Conservation (phyloP, 2,113 vertebrate species). For the Arvicanthis niloticus region DNA sequence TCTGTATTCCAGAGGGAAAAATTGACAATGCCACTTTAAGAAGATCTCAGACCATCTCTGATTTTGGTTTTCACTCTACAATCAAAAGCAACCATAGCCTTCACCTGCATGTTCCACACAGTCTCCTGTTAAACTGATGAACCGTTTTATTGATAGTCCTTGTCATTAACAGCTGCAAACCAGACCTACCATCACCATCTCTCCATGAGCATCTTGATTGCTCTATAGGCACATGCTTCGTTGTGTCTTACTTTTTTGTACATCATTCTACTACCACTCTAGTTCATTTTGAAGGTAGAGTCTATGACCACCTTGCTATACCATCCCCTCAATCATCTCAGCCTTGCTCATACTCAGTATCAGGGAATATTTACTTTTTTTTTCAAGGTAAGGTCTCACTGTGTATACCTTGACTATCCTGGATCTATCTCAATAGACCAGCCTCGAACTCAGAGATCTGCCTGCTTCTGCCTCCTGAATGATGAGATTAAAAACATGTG, state of each 20-base stretch:
- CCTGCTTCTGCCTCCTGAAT: not conserved
- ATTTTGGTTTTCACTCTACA: not conserved
- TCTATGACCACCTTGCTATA: not conserved
- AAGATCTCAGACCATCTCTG: not conserved
- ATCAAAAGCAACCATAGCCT: not conserved
- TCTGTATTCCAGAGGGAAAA: not conserved
- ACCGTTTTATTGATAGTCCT: not conserved
- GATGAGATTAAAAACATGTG: not conserved
- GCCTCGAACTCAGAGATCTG: not conserved
- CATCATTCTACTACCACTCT: not conserved
- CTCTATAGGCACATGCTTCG: too few relatives aligned
- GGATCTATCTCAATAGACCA: not conserved
- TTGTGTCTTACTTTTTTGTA: fast-evolving
- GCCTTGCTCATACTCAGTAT: fast-evolving
- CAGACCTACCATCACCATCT: fast-evolving
- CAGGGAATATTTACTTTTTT: not conserved
- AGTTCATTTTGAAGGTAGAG: too few relatives aligned
- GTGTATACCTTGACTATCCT: not conserved
- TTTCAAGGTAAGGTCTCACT: not conserved
- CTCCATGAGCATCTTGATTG: fast-evolving
- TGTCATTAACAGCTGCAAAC: not conserved
- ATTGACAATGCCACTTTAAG: not conserved
- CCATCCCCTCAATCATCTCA: not conserved
- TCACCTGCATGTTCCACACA: too few relatives aligned
- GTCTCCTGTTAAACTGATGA: fast-evolving